Conservation (phyloP, 1,140 invertebrate species). For the Subanguina moxae region DNA sequence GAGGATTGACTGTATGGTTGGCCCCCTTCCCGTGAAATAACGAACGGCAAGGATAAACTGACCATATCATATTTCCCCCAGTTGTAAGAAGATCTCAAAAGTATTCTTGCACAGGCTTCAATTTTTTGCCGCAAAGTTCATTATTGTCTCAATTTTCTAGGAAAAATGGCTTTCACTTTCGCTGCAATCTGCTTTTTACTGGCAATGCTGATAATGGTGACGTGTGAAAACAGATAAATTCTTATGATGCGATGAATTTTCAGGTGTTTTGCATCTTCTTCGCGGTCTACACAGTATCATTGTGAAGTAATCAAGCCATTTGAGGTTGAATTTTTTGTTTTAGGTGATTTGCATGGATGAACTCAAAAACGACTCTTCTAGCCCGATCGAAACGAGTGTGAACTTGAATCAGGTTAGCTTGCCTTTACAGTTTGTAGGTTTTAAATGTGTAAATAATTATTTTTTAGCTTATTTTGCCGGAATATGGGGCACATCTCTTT, state of each 20-base stretch:
- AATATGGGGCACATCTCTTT: slow-evolving; percentile 85
- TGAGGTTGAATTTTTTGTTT: slow-evolving; percentile 49
- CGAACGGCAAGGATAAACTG: too few species aligned
- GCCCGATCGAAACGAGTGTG: slow-evolving; percentile 97
- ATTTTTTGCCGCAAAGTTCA: too few species aligned
- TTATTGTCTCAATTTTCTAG: neutral
- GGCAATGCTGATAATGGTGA: slow-evolving; percentile 78
- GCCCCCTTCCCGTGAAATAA: too few species aligned
- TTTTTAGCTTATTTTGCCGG: slow-evolving; percentile 85
- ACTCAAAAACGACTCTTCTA: slow-evolving; percentile 97
- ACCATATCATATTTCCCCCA: too few species aligned
- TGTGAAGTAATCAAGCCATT: too few species aligned
- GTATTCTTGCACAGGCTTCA: too few species aligned
- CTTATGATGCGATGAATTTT: too few species aligned
- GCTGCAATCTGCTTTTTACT: slow-evolving; percentile 92
- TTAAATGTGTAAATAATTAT: neutral
- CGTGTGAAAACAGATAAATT: too few species aligned
- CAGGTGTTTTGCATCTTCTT: slow-evolving; percentile 94
- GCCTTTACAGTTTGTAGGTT: slow-evolving; percentile 6
- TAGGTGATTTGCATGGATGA: slow-evolving; percentile 98
- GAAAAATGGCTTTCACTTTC: slow-evolving; percentile 87
- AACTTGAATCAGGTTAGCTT: slow-evolving; percentile 79
- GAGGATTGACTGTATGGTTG: too few species aligned
- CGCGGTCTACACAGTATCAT: slow-evolving; percentile 90
- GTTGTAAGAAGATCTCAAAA: too few species aligned